Conservation (phyloP, 2,113 vertebrate genomes). For the Ploceus nigricollis region DNA sequence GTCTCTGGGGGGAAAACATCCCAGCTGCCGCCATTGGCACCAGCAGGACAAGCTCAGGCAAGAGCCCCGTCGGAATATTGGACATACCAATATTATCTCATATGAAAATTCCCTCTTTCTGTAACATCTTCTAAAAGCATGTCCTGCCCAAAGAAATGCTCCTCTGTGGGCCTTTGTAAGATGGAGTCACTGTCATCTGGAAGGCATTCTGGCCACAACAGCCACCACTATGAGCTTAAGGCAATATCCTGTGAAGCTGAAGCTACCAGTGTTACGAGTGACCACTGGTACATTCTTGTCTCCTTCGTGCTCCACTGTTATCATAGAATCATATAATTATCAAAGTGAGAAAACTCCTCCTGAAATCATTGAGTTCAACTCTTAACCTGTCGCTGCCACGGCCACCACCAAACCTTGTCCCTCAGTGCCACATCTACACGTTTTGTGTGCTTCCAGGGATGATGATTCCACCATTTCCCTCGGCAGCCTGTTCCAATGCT, state of each 20-base stretch:
- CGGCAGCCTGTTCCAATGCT: fast-evolving
- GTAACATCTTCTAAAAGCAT: background rate
- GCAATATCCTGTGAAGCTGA: background rate
- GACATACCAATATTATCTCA: too few species aligned
- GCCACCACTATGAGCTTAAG: background rate
- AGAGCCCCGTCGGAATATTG: too few species aligned
- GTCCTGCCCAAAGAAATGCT: background rate
- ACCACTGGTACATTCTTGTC: background rate
- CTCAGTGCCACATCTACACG: too few species aligned
- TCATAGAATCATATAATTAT: background rate
- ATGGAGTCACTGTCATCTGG: background rate
- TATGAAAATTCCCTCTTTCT: background rate
- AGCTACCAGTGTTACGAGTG: background rate
- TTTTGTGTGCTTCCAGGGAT: background rate
- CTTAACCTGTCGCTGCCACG: background rate
- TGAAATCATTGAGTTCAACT: background rate
- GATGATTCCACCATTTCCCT: background rate
- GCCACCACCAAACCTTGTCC: background rate
- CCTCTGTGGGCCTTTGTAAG: background rate
- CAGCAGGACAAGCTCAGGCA: too few species aligned
- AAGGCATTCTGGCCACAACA: background rate
- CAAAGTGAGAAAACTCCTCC: background rate
- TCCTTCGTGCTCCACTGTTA: background rate
- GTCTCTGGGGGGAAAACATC: too few species aligned
- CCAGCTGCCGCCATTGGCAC: too few species aligned